These are phyloP conservation scores for Sepioteuthis lessoniana DNA, from an alignment of 2,888 invertebrate species.

Conservation along the genomic window DNA sequence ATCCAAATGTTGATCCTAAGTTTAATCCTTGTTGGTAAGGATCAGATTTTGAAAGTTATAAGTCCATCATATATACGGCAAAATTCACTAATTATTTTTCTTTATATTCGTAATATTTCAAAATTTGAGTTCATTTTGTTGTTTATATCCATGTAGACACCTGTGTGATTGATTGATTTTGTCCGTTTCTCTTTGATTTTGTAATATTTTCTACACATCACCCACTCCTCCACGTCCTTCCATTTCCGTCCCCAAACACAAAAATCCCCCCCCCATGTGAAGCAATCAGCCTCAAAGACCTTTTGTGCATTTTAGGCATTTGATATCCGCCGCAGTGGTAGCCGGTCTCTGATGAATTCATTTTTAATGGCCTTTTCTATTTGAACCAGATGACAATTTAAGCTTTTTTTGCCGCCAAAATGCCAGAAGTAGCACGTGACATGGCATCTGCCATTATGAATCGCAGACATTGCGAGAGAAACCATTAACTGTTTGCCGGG, in stretches of 20 bases:
- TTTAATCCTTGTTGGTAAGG: no score
- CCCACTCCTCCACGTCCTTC: not conserved
- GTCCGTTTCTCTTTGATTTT: not conserved
- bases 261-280: not conserved
- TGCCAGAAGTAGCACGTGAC: constrained; percentile 18
- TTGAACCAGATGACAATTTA: not conserved
- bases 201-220: not conserved
- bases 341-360: not conserved
- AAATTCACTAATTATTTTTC: no score
- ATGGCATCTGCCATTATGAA: not conserved
- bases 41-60: no score
- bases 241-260: not conserved
- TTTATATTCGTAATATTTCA: no score
- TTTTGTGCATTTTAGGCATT: not conserved
- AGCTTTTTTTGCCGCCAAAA: not conserved
- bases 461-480: not conserved
- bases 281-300: not conserved
- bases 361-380: not conserved
- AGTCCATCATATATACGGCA: no score
- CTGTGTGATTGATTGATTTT: not conserved
- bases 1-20: no score
- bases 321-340: not conserved
- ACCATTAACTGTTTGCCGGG: constrained; percentile 5
- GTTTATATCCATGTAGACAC: no score
- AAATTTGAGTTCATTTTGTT: no score